Evolutionary conservation across 2,888 invertebrate genomes (phyloP).

Genomic region (Choreutis nemorana): DNA sequence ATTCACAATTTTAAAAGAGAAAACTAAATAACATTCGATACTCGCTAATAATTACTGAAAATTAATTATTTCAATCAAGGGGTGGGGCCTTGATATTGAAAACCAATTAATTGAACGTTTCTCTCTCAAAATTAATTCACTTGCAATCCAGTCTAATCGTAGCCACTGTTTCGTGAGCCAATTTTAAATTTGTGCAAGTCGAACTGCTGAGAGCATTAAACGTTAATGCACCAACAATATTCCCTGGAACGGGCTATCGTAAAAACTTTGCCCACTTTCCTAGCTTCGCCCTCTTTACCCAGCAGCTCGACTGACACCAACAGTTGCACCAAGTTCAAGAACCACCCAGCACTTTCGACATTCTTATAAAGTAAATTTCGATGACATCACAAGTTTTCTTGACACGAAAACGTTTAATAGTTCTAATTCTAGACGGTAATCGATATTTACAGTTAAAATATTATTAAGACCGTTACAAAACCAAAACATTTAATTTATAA

Average conservation of each 20-base stretch:
- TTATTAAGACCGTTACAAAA: background rate
- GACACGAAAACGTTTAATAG: slow-evolving; percentile 9
- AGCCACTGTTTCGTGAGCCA: slow-evolving; percentile 37
- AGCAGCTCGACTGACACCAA: too few species aligned
- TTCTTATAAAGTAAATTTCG: slow-evolving; percentile 55
- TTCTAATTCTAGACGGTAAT: slow-evolving; percentile 4
- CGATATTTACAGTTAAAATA: background rate
- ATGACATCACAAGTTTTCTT: slow-evolving; percentile 43
- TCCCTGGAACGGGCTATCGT: slow-evolving; percentile 41
- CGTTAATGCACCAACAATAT: slow-evolving; percentile 60
- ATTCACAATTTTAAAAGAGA: too few species aligned
- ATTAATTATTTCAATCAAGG: background rate
- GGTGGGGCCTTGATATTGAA: background rate
- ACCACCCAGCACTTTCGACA: slow-evolving; percentile 42
- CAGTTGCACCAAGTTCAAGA: too few species aligned
- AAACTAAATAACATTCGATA: too few species aligned
- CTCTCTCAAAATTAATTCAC: slow-evolving; percentile 24
- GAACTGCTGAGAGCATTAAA: slow-evolving; percentile 43
- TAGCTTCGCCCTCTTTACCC: too few species aligned
- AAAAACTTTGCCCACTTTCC: slow-evolving; percentile 54
- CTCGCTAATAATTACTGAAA: background rate
- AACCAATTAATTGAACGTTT: slow-evolving; percentile 11
- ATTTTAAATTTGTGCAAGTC: slow-evolving; percentile 47
- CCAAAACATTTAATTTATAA: background rate
- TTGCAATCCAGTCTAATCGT: slow-evolving; percentile 33